phyloP scores from a whole-genome alignment of 2,888 invertebrate species.

The Polydesmus complanatus region DNA sequence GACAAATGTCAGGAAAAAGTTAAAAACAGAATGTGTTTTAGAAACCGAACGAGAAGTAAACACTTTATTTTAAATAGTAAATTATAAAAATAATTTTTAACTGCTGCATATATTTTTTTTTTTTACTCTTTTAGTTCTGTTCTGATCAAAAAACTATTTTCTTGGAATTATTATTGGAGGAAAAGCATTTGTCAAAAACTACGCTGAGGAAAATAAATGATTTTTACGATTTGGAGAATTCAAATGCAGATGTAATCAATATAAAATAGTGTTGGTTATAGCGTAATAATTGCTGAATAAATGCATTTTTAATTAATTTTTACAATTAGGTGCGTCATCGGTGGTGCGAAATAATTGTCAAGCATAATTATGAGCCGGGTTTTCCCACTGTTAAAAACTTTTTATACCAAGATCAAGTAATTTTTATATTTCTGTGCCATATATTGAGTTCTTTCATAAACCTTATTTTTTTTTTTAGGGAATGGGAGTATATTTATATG shows the following conservation, averaged over 20 bases:
- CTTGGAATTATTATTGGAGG: neutral
- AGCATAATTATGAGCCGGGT: conserved; percentile 24
- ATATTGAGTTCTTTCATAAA: neutral
- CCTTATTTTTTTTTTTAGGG: conserved; percentile 24
- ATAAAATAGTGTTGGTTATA: neutral
- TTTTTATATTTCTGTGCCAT: no score
- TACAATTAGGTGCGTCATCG: conserved; percentile 29
- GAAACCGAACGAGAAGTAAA: no score
- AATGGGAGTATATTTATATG: conserved; percentile 37
- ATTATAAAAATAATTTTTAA: conserved; percentile 27
- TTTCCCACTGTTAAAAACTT: conserved; percentile 27
- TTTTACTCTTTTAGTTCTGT: neutral
- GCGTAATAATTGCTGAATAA: neutral
- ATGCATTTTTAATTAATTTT: neutral
- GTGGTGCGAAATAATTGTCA: conserved; percentile 34
- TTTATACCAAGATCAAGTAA: conserved; percentile 30
- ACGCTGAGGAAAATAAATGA: neutral
- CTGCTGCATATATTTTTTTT: conserved; percentile 21
- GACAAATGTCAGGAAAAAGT: no score
- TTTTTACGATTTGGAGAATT: neutral
- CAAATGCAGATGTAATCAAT: neutral
- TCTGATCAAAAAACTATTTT: neutral
- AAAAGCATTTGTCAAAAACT: neutral
- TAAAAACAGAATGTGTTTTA: no score
- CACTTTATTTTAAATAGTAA: conserved; percentile 24